Evolutionary conservation across 2,888 invertebrate genomes (phyloP), one percentile per base, ranked within the genome.

Genomic region (Ennomos erosarius): DNA sequence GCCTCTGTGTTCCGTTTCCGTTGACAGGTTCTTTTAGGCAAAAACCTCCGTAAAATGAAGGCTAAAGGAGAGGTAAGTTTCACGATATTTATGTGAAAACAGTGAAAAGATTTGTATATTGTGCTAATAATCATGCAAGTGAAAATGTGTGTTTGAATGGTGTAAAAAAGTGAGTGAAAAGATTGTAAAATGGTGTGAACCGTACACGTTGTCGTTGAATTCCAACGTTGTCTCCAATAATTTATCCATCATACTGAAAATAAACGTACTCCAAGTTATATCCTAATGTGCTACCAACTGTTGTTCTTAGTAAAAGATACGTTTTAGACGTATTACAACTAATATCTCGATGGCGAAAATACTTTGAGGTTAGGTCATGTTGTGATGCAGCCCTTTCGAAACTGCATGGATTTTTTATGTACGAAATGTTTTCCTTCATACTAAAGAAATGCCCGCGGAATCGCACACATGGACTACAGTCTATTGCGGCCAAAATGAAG

Each of bases 1-100:
- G 61, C 73, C 73, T 80, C 70, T 69, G 71, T 80, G 75, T 85
- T 89, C 90, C 90, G 88, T 72, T 90, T 91, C 90, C 90, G 84
- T 84, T 89, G 87, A 86, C 85, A 87, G 82, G 67, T 85, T 93
- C 93, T 91, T 90, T 92, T 83, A 82, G 79, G 77, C 68, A 76
- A 83, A 84, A 88, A 82, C 74, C 85, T 87, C 85, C 75, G 76
- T 6, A 95, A 93, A 93, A 97, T 97, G 97, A 97, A 96, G 94
- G 97, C 97, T 72, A 97, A 97, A 94, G 97, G 97, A 94, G 95
- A 96, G 96, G 97, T 97, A 78, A 88, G 81, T 74, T 75, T 76
- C 46, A 55, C 65, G 62, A 68, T 67, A 68, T 68, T 70, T 58
- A 40, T 47, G 65, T 53, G 55, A 72, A 67, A 60, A 67, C 48